phyloP scores from a whole-genome alignment of 2,113 vertebrate genomes.

The Leucosticte australis region DNA sequence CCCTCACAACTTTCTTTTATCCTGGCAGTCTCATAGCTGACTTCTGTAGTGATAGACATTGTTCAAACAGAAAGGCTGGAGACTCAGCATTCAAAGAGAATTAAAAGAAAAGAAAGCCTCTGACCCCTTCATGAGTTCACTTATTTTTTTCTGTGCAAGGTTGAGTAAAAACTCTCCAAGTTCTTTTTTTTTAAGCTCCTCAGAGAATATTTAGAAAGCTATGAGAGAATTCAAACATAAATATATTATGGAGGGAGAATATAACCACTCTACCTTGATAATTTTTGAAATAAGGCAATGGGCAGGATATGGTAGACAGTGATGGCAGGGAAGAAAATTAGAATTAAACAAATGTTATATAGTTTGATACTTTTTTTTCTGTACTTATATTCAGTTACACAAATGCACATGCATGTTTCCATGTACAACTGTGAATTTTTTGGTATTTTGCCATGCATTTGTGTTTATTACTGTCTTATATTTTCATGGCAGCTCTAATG shows the following conservation, averaged over 20 bases:
- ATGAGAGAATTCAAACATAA: background rate
- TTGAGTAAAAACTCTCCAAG: background rate
- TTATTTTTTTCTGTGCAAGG: background rate
- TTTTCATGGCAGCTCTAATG: background rate
- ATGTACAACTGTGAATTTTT: background rate
- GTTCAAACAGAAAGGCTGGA: background rate
- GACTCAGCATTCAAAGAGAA: background rate
- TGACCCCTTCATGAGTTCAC: fast-evolving
- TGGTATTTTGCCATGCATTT: background rate
- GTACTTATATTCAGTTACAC: background rate
- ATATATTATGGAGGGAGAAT: background rate
- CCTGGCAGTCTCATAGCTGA: background rate
- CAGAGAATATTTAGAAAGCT: background rate
- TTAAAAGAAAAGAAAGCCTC: background rate
- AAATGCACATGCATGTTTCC: background rate
- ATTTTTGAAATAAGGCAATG: background rate
- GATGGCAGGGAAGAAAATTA: background rate
- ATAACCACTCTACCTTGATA: background rate
- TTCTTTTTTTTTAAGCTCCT: background rate
- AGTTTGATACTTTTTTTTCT: background rate
- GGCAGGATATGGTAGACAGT: background rate
- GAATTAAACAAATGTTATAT: background rate
- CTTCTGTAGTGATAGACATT: background rate
- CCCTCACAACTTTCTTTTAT: background rate
- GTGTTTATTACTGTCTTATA: background rate